Evolutionary conservation across 2,797 vertebrate genomes (phyloP).

Genomic region (Microcaecilia unicolor): DNA sequence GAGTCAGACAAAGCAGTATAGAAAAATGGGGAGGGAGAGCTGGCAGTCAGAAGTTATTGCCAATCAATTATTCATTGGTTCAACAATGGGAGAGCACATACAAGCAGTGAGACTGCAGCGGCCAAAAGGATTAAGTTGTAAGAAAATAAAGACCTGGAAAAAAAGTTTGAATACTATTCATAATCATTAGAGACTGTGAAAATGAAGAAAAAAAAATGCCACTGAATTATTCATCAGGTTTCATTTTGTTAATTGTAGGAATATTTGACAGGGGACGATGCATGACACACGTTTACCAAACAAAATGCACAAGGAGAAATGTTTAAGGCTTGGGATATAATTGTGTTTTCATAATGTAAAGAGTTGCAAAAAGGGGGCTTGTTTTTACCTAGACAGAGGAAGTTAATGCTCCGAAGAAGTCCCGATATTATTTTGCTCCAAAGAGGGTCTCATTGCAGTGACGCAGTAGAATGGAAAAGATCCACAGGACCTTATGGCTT

Average conservation of each 20-base stretch:
- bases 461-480: no score
- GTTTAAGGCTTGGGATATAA: neutral
- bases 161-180: slow-evolving; percentile 23
- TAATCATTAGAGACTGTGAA: slow-evolving; percentile 22
- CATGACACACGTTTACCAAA: neutral
- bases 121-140: slow-evolving; percentile 27
- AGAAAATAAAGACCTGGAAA: slow-evolving; percentile 36
- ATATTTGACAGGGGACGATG: neutral
- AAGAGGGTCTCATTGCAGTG: no score
- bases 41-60: slow-evolving; percentile 30
- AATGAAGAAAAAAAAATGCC: slow-evolving; percentile 21
- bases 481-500: no score
- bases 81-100: slow-evolving; percentile 40
- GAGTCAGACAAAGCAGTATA: slow-evolving; percentile 1
- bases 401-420: no score
- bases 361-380: no score
- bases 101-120: slow-evolving; percentile 21
- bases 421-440: no score
- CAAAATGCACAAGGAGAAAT: neutral
- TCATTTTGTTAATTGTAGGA: slow-evolving; percentile 35
- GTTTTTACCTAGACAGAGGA: no score
- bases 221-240: slow-evolving; percentile 44
- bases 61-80: slow-evolving; percentile 48
- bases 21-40: slow-evolving; percentile 17
- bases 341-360: neutral